Evolutionary conservation across 2,888 invertebrate genomes (phyloP).

Genomic region (Amitus sp.): DNA sequence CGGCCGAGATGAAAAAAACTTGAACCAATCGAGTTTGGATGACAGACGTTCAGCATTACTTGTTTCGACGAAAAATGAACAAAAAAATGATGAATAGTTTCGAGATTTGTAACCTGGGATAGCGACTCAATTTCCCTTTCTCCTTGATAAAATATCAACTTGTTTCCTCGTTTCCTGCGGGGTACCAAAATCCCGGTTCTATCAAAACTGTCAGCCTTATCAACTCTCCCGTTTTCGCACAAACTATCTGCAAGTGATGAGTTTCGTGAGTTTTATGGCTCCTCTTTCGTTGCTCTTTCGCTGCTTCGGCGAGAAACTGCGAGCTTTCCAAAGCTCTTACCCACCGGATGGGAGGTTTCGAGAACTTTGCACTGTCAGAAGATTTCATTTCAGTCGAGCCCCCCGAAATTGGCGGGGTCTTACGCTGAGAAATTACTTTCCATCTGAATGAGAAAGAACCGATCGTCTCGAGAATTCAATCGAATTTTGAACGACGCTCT

Average conservation of each 20-base stretch:
- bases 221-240: constrained; percentile 8
- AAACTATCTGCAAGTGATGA: constrained; percentile 35
- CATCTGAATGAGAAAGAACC: background rate
- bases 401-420: no score
- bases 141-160: constrained; percentile 60
- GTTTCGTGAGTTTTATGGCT: constrained; percentile 41
- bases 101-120: no score
- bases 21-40: no score
- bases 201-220: constrained; percentile 45
- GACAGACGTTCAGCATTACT: no score
- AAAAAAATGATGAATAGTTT: no score
- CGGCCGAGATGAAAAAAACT: no score
- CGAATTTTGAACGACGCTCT: background rate
- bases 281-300: constrained; percentile 30
- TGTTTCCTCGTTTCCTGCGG: constrained; percentile 50
- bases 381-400: constrained; percentile 46
- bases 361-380: constrained; percentile 41
- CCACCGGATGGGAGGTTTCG: constrained; percentile 19
- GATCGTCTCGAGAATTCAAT: background rate
- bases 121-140: constrained; percentile 57
- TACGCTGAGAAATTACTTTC: constrained; percentile 1
- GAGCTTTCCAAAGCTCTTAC: constrained; percentile 22
- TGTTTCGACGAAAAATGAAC: no score
- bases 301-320: constrained; percentile 17
- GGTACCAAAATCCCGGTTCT: constrained; percentile 34